Percentiles rank a stretch among this genome's conserved stretches.
phyloP scores from a whole-genome alignment of 2,797 vertebrate species.

The Fundulus diaphanus region DNA sequence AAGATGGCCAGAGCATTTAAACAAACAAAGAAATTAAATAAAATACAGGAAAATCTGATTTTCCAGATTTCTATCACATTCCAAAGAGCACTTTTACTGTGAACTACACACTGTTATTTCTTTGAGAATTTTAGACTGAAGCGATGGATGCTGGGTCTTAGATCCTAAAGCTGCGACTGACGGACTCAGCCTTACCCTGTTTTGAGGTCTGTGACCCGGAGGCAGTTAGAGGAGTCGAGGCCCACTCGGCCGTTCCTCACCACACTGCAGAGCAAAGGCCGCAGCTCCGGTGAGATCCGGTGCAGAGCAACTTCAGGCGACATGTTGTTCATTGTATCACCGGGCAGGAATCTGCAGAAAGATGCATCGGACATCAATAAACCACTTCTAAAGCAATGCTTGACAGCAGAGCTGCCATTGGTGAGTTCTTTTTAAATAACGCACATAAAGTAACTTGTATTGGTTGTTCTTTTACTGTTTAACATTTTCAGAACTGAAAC shows the following conservation, averaged over 20 bases:
- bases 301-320: slow-evolving; percentile 95
- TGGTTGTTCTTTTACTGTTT: background rate
- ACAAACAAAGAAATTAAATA: background rate
- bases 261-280: slow-evolving; percentile 91
- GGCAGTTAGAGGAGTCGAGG: slow-evolving; percentile 93
- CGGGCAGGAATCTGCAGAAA: slow-evolving; percentile 28
- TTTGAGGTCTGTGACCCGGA: slow-evolving; percentile 97
- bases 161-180: background rate
- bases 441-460: background rate
- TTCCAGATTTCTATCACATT: background rate
- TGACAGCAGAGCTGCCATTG: background rate
- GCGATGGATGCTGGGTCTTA: background rate
- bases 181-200: slow-evolving; percentile 85
- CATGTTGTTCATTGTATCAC: slow-evolving; percentile 84
- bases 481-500: background rate
- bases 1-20: background rate
- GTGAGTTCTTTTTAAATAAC: background rate
- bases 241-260: slow-evolving; percentile 95
- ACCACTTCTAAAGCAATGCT: background rate
- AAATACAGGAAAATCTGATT: background rate
- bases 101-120: background rate
- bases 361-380: background rate
- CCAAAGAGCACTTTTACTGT: background rate
- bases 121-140: background rate
- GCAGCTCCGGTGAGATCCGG: slow-evolving; percentile 91